These are phyloP conservation scores for Aplysia californica DNA, from an alignment of 1,140 invertebrate genomes.

Conservation along the genomic window DNA sequence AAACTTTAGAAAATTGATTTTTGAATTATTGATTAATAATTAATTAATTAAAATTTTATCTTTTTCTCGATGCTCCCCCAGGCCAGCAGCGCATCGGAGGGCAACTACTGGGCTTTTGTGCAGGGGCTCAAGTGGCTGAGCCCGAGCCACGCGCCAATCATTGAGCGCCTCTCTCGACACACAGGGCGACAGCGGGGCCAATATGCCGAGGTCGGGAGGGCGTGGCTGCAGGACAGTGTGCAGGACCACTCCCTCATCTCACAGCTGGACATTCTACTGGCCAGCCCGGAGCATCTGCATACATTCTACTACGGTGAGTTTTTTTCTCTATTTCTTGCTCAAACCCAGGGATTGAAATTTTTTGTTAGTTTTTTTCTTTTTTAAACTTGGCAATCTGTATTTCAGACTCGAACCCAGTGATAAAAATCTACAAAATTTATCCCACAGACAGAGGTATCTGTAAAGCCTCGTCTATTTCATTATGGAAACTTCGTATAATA, in stretches of 20 bases:
- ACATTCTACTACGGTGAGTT: conserved; percentile 9
- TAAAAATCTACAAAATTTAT: too few relatives aligned
- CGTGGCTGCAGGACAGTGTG: conserved; percentile 13
- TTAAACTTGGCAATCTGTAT: too few relatives aligned
- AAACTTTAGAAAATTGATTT: too few relatives aligned
- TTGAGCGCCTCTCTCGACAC: background rate
- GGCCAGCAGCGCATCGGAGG: background rate
- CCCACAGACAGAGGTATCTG: too few relatives aligned
- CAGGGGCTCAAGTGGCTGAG: conserved; percentile 21
- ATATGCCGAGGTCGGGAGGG: background rate
- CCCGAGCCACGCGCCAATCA: conserved; percentile 1
- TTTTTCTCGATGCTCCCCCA: too few relatives aligned
- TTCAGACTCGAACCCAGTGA: too few relatives aligned
- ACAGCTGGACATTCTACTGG: conserved; percentile 15
- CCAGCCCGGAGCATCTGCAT: background rate
- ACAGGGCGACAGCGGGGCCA: background rate
- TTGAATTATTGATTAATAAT: too few relatives aligned
- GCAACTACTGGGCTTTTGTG: conserved; percentile 15
- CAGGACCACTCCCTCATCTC: conserved; percentile 22
- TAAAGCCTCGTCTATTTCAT: too few relatives aligned
- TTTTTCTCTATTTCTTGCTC: conserved; percentile 16
- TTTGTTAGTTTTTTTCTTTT: too few relatives aligned
- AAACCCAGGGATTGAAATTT: too few relatives aligned
- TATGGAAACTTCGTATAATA: too few relatives aligned
- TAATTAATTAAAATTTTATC: too few relatives aligned